Percentiles rank a stretch among this genome's conserved stretches.
Evolutionary conservation across 2,888 invertebrate genomes (phyloP).

Genomic region (Pseudanteris insignis): DNA sequence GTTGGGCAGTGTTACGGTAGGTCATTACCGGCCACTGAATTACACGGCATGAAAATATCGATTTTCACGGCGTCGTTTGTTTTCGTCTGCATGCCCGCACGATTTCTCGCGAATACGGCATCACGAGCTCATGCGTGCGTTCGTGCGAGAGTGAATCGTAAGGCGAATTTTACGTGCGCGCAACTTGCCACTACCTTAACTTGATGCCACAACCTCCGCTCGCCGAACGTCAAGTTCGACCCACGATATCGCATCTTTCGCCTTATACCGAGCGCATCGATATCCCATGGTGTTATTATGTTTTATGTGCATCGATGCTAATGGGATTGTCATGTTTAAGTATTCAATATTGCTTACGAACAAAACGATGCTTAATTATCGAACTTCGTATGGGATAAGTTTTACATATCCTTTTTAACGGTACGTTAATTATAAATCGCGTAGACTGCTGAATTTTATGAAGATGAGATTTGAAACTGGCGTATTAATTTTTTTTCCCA

Average conservation of each 20-base stretch:
- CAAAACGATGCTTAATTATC: no score
- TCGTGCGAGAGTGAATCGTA: conserved; percentile 30
- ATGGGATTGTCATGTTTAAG: no score
- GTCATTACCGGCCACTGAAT: conserved; percentile 23
- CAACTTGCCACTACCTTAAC: conserved; percentile 26
- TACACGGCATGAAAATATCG: conserved; percentile 27
- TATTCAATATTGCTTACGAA: no score
- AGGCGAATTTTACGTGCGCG: conserved; percentile 15
- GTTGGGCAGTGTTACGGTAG: conserved; percentile 22
- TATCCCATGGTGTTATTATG: no score
- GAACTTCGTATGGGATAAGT: no score
- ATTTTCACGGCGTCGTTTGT: conserved; percentile 19
- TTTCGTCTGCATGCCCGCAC: conserved; percentile 16
- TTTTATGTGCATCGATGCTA: no score
- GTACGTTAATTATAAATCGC: no score
- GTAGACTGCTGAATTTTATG: no score
- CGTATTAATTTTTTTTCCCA: no score
- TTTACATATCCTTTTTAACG: no score
- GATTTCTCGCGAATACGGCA: conserved; percentile 11
- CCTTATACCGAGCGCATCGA: no score
- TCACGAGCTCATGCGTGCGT: conserved; percentile 25
- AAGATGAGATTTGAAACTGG: no score
- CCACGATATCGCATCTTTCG: conserved; percentile 1
- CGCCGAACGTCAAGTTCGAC: conserved; percentile 35
- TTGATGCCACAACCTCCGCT: conserved; percentile 23